phyloP scores from a whole-genome alignment of 2,888 invertebrate genomes.

The Caenorhabditis sp. region DNA sequence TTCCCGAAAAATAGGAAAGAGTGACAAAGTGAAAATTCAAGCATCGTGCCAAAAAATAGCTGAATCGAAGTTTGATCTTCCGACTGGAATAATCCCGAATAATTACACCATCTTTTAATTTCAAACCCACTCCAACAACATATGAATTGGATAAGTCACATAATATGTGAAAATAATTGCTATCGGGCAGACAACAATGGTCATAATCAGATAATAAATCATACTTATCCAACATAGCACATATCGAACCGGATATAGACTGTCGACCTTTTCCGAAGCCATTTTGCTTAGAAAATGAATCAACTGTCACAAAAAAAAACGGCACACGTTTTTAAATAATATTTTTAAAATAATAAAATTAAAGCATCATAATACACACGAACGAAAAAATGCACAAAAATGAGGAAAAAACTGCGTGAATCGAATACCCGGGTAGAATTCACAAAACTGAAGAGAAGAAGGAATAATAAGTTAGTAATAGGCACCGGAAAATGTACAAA shows the following conservation, averaged over 20 bases:
- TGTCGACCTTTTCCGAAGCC: neutral
- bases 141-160: neutral
- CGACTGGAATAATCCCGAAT: neutral
- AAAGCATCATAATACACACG: slow-evolving; percentile 18
- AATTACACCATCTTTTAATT: too few relatives aligned
- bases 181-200: neutral
- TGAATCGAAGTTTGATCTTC: neutral
- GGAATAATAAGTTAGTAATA: neutral
- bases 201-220: neutral
- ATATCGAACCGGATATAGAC: neutral
- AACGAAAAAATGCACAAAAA: slow-evolving; percentile 4
- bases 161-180: neutral
- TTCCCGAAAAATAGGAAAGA: slow-evolving; percentile 15
- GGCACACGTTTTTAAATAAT: neutral
- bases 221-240: neutral
- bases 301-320: too few relatives aligned
- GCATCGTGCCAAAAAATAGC: slow-evolving; percentile 12
- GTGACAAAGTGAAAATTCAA: slow-evolving; percentile 29
- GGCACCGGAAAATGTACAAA: slow-evolving; percentile 11
- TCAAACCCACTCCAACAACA: neutral
- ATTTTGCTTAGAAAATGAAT: neutral
- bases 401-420: neutral
- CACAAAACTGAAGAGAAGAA: slow-evolving; percentile 4
- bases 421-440: slow-evolving; percentile 6
- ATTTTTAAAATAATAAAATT: slow-evolving; percentile 9